phyloP scores from a whole-genome alignment of 2,113 vertebrate species.

The Bolborhynchus lineola region DNA sequence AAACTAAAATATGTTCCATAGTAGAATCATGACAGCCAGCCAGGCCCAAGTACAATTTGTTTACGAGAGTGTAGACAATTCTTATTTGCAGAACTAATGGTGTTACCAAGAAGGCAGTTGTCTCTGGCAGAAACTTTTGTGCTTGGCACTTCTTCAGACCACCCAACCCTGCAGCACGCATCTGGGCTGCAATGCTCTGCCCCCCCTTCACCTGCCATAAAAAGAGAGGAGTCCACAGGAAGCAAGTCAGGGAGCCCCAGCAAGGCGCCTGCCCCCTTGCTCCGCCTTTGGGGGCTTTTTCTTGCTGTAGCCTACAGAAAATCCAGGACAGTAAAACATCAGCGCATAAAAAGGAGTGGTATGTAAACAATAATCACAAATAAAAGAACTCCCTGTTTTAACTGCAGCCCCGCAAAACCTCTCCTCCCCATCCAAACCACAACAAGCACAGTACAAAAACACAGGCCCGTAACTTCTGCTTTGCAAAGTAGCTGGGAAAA shows the following conservation, averaged over 20 bases:
- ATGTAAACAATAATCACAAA: neutral
- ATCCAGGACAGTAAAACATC: neutral
- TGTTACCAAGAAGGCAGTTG: neutral
- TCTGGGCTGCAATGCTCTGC: neutral
- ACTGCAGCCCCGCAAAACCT: neutral
- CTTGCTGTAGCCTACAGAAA: neutral
- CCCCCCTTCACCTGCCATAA: fast-evolving
- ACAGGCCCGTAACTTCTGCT: neutral
- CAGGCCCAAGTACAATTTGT: neutral
- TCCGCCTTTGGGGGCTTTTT: neutral
- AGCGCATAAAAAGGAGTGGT: neutral
- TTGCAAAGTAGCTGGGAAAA: neutral
- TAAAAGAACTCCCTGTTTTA: neutral
- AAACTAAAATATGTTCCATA: neutral
- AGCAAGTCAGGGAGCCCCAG: fast-evolving
- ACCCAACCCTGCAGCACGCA: neutral
- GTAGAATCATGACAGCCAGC: neutral
- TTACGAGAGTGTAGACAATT: neutral
- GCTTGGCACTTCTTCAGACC: constrained; percentile 21
- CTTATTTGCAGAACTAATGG: neutral
- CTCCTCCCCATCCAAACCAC: neutral
- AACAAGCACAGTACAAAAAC: neutral
- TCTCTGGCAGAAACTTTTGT: neutral
- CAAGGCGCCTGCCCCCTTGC: neutral
- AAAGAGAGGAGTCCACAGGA: neutral